phyloP scores from a whole-genome alignment of 2,797 vertebrate genomes.

The Meriones psammophilus region DNA sequence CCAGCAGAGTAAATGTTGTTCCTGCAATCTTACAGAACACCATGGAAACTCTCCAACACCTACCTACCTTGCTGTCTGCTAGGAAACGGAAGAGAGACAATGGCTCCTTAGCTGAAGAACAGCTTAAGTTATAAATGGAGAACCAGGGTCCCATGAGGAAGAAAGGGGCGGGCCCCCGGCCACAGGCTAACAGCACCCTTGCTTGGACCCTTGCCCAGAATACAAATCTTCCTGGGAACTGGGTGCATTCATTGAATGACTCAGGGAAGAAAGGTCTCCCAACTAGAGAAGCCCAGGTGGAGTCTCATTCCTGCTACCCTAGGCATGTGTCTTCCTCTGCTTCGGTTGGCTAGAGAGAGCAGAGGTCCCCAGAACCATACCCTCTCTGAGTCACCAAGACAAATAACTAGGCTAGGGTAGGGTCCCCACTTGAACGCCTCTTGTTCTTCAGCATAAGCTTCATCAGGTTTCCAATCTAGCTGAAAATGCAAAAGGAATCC shows the following conservation, averaged over 20 bases:
- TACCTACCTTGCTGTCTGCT: not conserved
- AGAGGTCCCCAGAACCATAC: not conserved
- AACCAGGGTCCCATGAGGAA: not conserved
- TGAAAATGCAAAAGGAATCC: not conserved
- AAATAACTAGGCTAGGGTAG: not conserved
- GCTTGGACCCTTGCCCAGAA: not conserved
- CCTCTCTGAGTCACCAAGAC: not conserved
- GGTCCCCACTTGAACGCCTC: not conserved
- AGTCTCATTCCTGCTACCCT: not conserved
- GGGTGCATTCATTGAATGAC: not conserved
- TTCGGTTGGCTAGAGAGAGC: not conserved
- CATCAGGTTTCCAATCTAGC: not conserved
- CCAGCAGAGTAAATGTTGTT: not conserved
- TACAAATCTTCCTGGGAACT: not conserved
- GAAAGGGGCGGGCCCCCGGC: not conserved
- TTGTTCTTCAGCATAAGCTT: not conserved
- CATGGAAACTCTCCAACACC: not conserved
- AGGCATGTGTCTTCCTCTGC: not conserved
- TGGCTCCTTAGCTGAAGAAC: not conserved
- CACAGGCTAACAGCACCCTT: not conserved
- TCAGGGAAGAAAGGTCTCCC: not conserved
- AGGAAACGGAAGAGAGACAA: slow-evolving; percentile 47
- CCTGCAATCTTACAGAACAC: slow-evolving; percentile 15
- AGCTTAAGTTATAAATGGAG: not conserved
- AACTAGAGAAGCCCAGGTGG: not conserved